Conservation (phyloP, 2,797 vertebrate species). For the Sebastes paucispinis region DNA sequence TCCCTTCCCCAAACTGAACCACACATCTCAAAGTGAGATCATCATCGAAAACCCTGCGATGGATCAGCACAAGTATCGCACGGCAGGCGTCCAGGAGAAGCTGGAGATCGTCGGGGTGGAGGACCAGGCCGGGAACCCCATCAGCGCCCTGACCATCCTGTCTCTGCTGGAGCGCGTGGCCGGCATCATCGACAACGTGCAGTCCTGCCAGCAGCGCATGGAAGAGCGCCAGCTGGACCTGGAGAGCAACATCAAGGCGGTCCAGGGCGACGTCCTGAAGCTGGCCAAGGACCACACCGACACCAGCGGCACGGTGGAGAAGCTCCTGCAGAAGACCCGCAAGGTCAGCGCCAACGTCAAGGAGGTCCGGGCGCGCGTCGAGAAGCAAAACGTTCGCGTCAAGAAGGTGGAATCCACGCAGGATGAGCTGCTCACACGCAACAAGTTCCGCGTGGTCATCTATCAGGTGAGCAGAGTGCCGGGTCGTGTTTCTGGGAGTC, state of each 20-base stretch:
- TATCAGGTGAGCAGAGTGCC: constrained; percentile 87
- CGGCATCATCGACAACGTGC: constrained; percentile 93
- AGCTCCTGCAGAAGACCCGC: constrained; percentile 93
- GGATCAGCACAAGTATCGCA: constrained; percentile 71
- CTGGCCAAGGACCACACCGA: constrained; percentile 90
- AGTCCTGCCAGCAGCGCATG: constrained; percentile 94
- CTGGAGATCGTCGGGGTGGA: constrained; percentile 83
- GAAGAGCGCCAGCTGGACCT: constrained; percentile 93
- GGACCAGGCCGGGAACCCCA: constrained; percentile 88
- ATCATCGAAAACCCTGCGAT: constrained; percentile 23
- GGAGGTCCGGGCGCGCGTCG: constrained; percentile 91
- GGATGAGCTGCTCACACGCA: constrained; percentile 96
- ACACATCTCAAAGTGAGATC: neutral
- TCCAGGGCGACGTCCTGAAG: constrained; percentile 94
- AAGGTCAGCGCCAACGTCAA: constrained; percentile 95
- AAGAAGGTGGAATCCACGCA: constrained; percentile 94
- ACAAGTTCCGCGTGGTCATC: constrained; percentile 97
- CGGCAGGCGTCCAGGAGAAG: constrained; percentile 68
- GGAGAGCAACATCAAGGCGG: constrained; percentile 89
- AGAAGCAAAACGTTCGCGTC: constrained; percentile 90
- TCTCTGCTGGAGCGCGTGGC: constrained; percentile 95
- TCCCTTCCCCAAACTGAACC: neutral
- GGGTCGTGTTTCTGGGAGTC: neutral
- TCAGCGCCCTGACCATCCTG: constrained; percentile 91
- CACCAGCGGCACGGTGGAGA: constrained; percentile 88